Evolutionary conservation across 2,113 vertebrate species (phyloP).

Genomic region (Falco punctatus): DNA sequence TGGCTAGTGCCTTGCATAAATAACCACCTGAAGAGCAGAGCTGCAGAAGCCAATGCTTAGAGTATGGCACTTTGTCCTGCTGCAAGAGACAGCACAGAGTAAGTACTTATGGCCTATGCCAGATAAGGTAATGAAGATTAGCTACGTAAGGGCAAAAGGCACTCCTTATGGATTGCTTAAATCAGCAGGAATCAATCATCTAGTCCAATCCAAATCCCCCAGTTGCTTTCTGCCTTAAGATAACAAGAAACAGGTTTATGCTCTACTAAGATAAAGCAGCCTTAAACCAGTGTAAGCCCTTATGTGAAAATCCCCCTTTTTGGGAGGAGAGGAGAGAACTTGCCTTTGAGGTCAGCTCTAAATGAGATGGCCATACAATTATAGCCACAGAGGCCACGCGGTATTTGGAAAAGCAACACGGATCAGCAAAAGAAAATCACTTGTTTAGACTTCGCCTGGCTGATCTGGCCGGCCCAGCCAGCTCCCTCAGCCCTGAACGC

Average conservation of each 20-base stretch:
- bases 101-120: neutral
- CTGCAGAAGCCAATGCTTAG: neutral
- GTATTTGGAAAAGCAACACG: neutral
- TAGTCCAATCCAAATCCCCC: constrained; percentile 29
- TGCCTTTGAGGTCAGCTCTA: constrained; percentile 30
- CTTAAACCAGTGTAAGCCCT: constrained; percentile 38
- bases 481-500: neutral
- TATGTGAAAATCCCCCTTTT: neutral
- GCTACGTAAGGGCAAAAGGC: constrained; percentile 22
- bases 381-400: neutral
- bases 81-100: neutral
- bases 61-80: neutral
- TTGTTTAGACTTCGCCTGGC: neutral
- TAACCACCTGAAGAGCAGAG: constrained; percentile 31
- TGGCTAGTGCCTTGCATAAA: neutral
- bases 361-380: neutral
- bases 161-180: constrained; percentile 2
- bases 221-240: constrained; percentile 36
- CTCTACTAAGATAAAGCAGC: constrained; percentile 38
- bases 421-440: neutral
- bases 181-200: constrained; percentile 51
- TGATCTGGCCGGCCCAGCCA: neutral
- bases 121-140: constrained; percentile 27
- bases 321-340: neutral
- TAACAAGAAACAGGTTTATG: constrained; percentile 61